phyloP scores from a whole-genome alignment of 2,888 invertebrate genomes.

The Pantelozetes paolii region DNA sequence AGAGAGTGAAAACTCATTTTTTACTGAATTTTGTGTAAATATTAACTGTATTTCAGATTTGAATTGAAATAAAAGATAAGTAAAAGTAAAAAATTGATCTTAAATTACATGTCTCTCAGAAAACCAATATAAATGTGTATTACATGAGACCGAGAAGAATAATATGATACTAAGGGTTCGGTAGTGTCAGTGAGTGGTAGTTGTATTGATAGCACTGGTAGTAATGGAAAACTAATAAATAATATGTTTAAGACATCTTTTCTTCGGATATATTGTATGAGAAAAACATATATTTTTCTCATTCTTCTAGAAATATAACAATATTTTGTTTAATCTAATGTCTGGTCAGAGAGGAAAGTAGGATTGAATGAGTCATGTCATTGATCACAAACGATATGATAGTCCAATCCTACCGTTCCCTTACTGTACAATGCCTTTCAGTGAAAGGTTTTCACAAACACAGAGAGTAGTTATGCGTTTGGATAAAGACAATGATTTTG shows the following conservation, averaged over 20 bases:
- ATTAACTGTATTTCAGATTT: too few species aligned
- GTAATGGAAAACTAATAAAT: slow-evolving; percentile 9
- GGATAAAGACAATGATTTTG: too few species aligned
- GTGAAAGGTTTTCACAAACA: too few species aligned
- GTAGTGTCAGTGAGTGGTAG: too few species aligned
- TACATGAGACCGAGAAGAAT: background rate
- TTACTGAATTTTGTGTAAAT: too few species aligned
- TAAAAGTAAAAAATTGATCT: background rate
- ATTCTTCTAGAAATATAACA: background rate
- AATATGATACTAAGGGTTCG: too few species aligned
- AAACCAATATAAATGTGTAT: slow-evolving; percentile 4
- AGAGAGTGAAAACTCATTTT: too few species aligned
- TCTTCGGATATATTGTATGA: background rate
- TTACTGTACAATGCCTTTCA: too few species aligned
- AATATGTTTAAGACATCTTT: slow-evolving; percentile 4
- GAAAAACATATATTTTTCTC: background rate
- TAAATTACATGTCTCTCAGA: slow-evolving; percentile 7
- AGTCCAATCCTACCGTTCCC: background rate
- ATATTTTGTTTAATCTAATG: background rate
- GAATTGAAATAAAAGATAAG: background rate
- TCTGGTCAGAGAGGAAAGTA: too few species aligned
- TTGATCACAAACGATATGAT: slow-evolving; percentile 10
- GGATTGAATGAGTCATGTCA: slow-evolving; percentile 11
- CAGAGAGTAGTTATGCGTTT: too few species aligned
- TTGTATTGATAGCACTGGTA: background rate